Evolutionary conservation across 1,140 invertebrate species (phyloP).

Genomic region (Meloidogyne exigua): DNA sequence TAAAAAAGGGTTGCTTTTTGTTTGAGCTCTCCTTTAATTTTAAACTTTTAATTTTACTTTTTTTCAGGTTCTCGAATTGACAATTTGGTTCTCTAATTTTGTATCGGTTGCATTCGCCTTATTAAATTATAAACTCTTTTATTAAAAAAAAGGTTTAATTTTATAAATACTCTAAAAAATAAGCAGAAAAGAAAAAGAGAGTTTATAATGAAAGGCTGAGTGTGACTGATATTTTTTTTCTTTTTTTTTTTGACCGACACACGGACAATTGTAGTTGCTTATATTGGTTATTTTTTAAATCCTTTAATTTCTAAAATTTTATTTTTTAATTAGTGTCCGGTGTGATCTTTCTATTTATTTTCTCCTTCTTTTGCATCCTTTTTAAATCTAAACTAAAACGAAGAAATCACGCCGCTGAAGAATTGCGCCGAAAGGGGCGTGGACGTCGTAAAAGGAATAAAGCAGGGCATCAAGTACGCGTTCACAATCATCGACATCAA

Average conservation of each 20-base stretch:
- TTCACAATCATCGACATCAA: neutral
- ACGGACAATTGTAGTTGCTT: slow-evolving; percentile 55
- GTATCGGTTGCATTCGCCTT: no score
- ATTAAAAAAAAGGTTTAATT: no score
- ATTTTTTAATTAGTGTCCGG: slow-evolving; percentile 37
- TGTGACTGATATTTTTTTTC: no score
- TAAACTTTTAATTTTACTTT: slow-evolving; percentile 13
- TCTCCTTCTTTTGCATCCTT: slow-evolving; percentile 57
- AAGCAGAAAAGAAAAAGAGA: no score
- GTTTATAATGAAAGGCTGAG: no score
- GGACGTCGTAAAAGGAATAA: slow-evolving; percentile 3
- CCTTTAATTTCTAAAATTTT: neutral
- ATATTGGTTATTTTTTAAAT: slow-evolving; percentile 32
- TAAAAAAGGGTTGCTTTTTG: no score
- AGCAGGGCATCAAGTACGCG: neutral
- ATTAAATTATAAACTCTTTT: no score
- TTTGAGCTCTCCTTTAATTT: no score
- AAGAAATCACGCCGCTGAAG: slow-evolving; percentile 41
- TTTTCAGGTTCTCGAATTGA: slow-evolving; percentile 54
- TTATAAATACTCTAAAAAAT: no score
- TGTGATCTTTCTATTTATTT: slow-evolving; percentile 59
- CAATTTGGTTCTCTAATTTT: slow-evolving; percentile 10
- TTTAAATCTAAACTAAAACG: slow-evolving; percentile 62
- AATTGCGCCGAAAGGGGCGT: neutral
- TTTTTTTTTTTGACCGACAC: slow-evolving; percentile 33